These are phyloP conservation scores for Ctenochaetus hawaiiensis DNA, from an alignment of 2,797 vertebrate species.

Conservation along the genomic window DNA sequence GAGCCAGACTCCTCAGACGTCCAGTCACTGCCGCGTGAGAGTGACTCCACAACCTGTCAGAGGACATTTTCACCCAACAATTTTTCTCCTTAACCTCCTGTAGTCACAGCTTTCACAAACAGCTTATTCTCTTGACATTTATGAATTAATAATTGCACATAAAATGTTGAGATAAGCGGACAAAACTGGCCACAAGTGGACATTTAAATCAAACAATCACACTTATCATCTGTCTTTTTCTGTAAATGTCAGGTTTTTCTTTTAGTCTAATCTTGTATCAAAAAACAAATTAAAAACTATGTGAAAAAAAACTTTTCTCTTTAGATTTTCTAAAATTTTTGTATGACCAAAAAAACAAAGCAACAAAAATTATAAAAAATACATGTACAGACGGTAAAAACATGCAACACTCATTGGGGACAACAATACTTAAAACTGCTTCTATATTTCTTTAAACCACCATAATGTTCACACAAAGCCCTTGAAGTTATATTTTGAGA, in stretches of 20 bases:
- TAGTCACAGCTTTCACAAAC: constrained; percentile 15
- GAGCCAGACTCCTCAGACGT: constrained; percentile 61
- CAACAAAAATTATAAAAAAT: no score
- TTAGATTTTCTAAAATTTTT: no score
- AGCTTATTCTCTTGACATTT: constrained; percentile 20
- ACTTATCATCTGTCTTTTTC: neutral
- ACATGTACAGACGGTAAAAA: no score
- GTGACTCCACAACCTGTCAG: constrained; percentile 72
- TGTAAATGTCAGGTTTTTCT: neutral
- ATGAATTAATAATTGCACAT: constrained; percentile 24
- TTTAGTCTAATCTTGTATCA: neutral
- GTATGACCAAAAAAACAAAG: no score
- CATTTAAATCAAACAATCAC: neutral
- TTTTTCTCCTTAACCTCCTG: constrained; percentile 31
- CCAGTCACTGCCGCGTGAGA: constrained; percentile 53
- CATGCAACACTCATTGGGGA: no score
- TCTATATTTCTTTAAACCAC: no score
- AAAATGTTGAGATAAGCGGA: neutral
- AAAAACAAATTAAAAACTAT: neutral
- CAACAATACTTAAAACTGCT: no score
- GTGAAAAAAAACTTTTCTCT: no score
- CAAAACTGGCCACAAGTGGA: neutral
- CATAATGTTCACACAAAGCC: no score
- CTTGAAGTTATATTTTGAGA: no score
- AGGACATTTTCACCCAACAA: constrained; percentile 51